phyloP scores from a whole-genome alignment of 2,113 vertebrate species.

The Tinamus guttatus region DNA sequence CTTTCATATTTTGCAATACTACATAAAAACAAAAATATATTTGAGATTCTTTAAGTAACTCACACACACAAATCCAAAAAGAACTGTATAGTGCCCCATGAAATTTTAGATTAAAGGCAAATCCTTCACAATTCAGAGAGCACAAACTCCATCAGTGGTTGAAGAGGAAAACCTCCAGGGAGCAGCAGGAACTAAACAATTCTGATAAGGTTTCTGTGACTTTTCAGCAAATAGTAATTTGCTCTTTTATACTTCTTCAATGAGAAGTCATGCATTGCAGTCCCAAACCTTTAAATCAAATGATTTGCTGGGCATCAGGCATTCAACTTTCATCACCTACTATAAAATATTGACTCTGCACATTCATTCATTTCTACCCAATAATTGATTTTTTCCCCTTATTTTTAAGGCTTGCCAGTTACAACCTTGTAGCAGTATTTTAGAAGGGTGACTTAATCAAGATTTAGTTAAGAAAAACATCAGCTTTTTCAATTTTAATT shows the following conservation, averaged over 20 bases:
- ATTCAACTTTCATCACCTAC: constrained; percentile 46
- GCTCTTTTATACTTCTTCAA: constrained; percentile 65
- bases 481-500: constrained; percentile 23
- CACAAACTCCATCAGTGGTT: constrained; percentile 45
- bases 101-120: constrained; percentile 71
- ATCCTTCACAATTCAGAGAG: constrained; percentile 67
- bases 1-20: neutral
- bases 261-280: constrained; percentile 54
- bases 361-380: constrained; percentile 20
- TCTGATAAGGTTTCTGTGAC: constrained; percentile 61
- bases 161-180: constrained; percentile 56
- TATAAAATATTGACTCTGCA: constrained; percentile 58
- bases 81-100: neutral
- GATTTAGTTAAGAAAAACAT: constrained; percentile 17
- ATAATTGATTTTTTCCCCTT: constrained; percentile 32
- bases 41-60: constrained; percentile 5
- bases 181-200: constrained; percentile 64
- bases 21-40: constrained; percentile 18
- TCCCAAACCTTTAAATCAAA: constrained; percentile 70
- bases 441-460: constrained; percentile 22
- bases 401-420: neutral
- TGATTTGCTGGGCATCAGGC: constrained; percentile 54
- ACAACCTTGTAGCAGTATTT: neutral
- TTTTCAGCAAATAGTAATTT: constrained; percentile 65
- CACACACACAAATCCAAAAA: neutral